Evolutionary conservation across 1,140 invertebrate genomes (phyloP).

Genomic region (Thaumetopoea pityocampa): DNA sequence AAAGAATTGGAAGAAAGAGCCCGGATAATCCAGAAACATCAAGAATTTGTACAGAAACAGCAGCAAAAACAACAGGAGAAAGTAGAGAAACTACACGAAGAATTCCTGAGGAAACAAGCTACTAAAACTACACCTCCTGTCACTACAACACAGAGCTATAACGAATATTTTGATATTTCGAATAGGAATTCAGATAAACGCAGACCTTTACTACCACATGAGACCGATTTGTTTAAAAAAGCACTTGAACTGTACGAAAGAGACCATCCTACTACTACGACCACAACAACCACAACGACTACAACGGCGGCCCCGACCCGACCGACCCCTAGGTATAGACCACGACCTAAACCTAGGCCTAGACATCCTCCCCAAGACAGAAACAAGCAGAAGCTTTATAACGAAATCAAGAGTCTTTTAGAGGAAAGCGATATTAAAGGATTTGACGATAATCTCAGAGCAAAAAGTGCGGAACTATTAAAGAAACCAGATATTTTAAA

Average conservation of each 20-base stretch:
- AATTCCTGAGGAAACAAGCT: slow-evolving; percentile 79
- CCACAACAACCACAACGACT: slow-evolving; percentile 66
- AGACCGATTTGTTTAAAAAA: slow-evolving; percentile 71
- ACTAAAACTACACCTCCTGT: slow-evolving; percentile 74
- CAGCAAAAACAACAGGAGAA: slow-evolving; percentile 82
- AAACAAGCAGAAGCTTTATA: slow-evolving; percentile 73
- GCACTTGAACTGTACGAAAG: slow-evolving; percentile 70
- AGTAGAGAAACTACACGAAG: slow-evolving; percentile 79
- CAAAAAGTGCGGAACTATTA: slow-evolving; percentile 59
- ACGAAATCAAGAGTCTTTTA: slow-evolving; percentile 70
- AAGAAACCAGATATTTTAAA: slow-evolving; percentile 79
- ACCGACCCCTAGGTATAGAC: slow-evolving; percentile 54
- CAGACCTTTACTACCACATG: slow-evolving; percentile 62
- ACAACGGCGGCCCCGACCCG: slow-evolving; percentile 49
- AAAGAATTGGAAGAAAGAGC: slow-evolving; percentile 79
- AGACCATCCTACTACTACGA: slow-evolving; percentile 68
- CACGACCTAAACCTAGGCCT: slow-evolving; percentile 59
- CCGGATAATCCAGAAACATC: slow-evolving; percentile 81
- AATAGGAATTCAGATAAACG: slow-evolving; percentile 57
- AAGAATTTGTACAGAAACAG: slow-evolving; percentile 82
- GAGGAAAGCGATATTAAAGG: slow-evolving; percentile 71
- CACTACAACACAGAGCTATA: slow-evolving; percentile 64
- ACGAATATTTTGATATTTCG: slow-evolving; percentile 52
- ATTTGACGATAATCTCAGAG: slow-evolving; percentile 60
- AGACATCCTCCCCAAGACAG: slow-evolving; percentile 64